Conservation (phyloP, 2,888 invertebrate species). For the Melinaea marsaeus region DNA sequence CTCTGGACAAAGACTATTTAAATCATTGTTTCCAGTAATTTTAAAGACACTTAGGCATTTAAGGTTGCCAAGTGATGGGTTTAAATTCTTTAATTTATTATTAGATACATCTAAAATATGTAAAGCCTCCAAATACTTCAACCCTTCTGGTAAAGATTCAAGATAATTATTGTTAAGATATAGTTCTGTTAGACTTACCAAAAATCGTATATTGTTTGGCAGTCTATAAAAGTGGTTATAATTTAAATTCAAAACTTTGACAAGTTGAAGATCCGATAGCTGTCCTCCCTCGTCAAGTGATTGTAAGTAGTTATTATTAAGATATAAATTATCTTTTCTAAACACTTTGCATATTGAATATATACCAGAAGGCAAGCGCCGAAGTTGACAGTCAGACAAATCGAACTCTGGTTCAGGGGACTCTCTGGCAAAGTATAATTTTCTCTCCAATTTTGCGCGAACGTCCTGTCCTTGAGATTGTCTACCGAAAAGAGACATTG, state of each 20-base stretch:
- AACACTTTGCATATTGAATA: slow-evolving; percentile 89
- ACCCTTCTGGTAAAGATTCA: slow-evolving; percentile 81
- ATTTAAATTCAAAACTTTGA: slow-evolving; percentile 82
- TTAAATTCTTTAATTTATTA: slow-evolving; percentile 82
- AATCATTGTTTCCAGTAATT: slow-evolving; percentile 77
- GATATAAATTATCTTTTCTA: slow-evolving; percentile 83
- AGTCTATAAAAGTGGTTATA: slow-evolving; percentile 81
- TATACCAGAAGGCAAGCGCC: slow-evolving; percentile 85
- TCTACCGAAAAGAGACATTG: slow-evolving; percentile 68
- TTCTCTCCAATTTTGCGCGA: slow-evolving; percentile 61
- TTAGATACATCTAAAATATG: slow-evolving; percentile 83
- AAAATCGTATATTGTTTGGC: slow-evolving; percentile 80
- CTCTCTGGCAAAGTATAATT: slow-evolving; percentile 78
- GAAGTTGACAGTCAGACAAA: slow-evolving; percentile 86
- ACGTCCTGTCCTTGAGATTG: slow-evolving; percentile 48
- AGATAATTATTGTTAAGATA: slow-evolving; percentile 85
- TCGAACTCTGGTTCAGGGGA: slow-evolving; percentile 90
- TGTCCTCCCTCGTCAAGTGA: slow-evolving; percentile 84
- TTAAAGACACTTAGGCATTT: slow-evolving; percentile 79
- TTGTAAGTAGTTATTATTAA: slow-evolving; percentile 83
- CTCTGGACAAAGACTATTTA: slow-evolving; percentile 80
- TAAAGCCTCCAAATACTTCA: slow-evolving; percentile 80
- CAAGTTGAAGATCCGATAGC: slow-evolving; percentile 81
- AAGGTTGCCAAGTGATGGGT: slow-evolving; percentile 80
- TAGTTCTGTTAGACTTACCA: slow-evolving; percentile 84